Base-by-base conservation (phyloP, 2,888 invertebrate species). In the Troides oblongomaculatus region DNA sequence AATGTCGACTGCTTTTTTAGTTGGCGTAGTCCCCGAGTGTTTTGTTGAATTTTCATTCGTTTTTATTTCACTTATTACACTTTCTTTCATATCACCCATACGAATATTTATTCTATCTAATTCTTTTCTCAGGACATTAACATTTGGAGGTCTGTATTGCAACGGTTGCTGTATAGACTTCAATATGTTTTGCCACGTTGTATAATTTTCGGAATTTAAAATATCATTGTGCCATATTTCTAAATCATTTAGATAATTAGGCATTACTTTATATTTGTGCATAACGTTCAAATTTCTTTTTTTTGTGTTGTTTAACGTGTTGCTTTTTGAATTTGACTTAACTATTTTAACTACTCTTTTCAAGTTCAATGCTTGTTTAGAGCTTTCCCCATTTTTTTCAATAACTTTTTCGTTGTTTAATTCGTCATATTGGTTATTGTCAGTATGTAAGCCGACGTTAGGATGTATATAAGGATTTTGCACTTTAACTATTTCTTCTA, bases 141-240 rank as follows among this genome's bases (percentile, higher is more conserved):
- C 56, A 64, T 74, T 74, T 0, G 77, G 76, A 0, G 81, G 78
- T 0, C 75, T 77, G 4, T 71, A 71, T 43, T 72, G 69, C 1
- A 73, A 56, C 25, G 64, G 62, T 14, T 66, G 58, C 10, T 68
- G 39, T 17, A 68, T 71, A 65, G 18, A 71, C 23, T 76, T 76
- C 1, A 80, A 57, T 23, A 80, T 74, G 3, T 76, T 74, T 17
- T 70, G 70, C 79, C 81, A 82, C 10, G 68, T 12, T 0, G 78
- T 68, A 79, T 71, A 61, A 58, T 74, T 70, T 10, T 84, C 80
- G 4, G 76, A 62, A 23, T 81, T 76, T 12, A 86, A 66, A 60
- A 85, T 77, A 74, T 86, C 85, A 36, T 78, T 76, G 72, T 86
- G 78, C 85, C 85, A 85, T 72, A 80, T 76, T 3, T 84, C 62